A percentile compares a stretch with the other conserved stretches of the same genome.
Evolutionary conservation across 1,140 invertebrate genomes (phyloP).

Genomic region (Reticulitermes speratus): DNA sequence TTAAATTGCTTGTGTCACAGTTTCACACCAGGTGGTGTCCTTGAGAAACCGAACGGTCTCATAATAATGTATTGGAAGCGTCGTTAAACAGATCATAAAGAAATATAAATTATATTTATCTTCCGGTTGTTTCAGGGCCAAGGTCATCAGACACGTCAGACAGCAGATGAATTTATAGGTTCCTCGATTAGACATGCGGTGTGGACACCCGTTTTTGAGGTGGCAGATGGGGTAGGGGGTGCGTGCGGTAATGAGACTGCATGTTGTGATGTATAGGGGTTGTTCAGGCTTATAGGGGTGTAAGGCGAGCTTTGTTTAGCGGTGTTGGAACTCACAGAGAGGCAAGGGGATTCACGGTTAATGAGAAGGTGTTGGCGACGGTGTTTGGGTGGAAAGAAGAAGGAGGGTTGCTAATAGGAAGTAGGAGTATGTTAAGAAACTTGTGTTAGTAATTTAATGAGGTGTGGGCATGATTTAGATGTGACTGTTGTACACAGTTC

Average conservation of each 20-base stretch:
- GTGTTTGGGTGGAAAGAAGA: background rate
- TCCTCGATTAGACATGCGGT: background rate
- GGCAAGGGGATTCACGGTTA: background rate
- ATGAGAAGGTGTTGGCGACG: background rate
- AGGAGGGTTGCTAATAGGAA: background rate
- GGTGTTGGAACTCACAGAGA: background rate
- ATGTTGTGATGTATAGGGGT: slow-evolving; percentile 18
- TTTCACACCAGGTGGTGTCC: too few species aligned
- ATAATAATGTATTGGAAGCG: too few species aligned
- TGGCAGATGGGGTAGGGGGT: background rate
- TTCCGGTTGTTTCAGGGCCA: too few species aligned
- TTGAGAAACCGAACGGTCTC: too few species aligned
- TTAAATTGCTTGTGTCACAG: too few species aligned
- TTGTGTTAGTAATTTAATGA: slow-evolving; percentile 15
- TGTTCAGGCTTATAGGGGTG: slow-evolving; percentile 17
- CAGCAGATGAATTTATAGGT: too few species aligned
- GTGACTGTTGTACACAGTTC: background rate
- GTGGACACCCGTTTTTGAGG: slow-evolving; percentile 3
- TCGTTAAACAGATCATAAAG: too few species aligned
- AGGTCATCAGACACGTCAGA: too few species aligned
- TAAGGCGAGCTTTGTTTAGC: slow-evolving; percentile 9
- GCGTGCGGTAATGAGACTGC: background rate
- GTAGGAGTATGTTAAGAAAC: background rate
- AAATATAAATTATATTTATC: too few species aligned
- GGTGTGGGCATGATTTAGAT: background rate